phyloP scores from a whole-genome alignment of 2,797 vertebrate genomes.

The Sphaeramia orbicularis region DNA sequence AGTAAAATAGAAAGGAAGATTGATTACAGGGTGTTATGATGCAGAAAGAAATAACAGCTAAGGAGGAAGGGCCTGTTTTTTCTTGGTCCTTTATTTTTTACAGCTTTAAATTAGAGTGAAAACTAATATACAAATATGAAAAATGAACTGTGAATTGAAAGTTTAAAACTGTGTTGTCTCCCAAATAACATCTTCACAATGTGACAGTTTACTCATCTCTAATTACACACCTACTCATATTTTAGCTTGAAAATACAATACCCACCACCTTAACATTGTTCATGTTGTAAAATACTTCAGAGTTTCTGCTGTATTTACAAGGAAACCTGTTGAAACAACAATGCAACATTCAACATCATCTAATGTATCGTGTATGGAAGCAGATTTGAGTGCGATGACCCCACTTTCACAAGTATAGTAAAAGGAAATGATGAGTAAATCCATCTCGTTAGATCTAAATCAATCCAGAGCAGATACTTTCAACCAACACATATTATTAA shows the following conservation, averaged over 20 bases:
- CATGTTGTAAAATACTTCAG: not conserved
- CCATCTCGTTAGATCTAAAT: slow-evolving; percentile 28
- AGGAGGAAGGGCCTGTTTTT: too few species aligned
- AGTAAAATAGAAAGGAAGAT: too few species aligned
- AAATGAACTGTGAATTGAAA: slow-evolving; percentile 66
- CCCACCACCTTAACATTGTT: too few species aligned
- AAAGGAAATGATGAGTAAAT: slow-evolving; percentile 51
- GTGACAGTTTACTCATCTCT: too few species aligned
- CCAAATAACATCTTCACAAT: too few species aligned
- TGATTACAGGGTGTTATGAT: not conserved
- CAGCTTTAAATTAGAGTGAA: too few species aligned
- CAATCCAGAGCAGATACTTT: slow-evolving; percentile 43
- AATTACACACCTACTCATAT: too few species aligned
- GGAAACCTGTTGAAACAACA: slow-evolving; percentile 61
- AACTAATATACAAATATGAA: too few species aligned
- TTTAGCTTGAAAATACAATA: too few species aligned
- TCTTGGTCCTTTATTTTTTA: slow-evolving; percentile 81
- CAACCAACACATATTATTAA: too few species aligned
- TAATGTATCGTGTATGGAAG: slow-evolving; percentile 77
- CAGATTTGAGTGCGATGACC: slow-evolving; percentile 81
- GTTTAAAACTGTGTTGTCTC: too few species aligned
- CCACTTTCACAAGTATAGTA: slow-evolving; percentile 65
- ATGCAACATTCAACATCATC: slow-evolving; percentile 81
- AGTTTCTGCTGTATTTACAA: slow-evolving; percentile 32
- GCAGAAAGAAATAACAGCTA: not conserved